Evolutionary conservation across 2,888 invertebrate species (phyloP).

Genomic region (Tetranychus piercei): DNA sequence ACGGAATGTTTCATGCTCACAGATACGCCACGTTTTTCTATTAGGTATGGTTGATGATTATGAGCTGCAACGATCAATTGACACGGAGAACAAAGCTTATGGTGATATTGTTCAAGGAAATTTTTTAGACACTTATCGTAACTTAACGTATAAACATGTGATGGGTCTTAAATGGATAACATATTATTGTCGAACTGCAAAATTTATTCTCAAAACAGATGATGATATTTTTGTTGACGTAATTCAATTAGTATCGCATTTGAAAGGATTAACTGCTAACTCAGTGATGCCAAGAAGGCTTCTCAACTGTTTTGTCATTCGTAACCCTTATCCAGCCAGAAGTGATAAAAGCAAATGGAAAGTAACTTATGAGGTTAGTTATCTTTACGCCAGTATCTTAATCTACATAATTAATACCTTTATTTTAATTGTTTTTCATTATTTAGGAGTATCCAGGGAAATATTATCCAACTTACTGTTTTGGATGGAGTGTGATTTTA

Average conservation of each 20-base stretch:
- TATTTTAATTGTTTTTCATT: not conserved
- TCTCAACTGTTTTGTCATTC: slow-evolving; percentile 27
- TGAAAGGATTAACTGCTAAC: slow-evolving; percentile 23
- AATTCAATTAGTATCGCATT: slow-evolving; percentile 28
- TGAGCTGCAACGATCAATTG: slow-evolving; percentile 21
- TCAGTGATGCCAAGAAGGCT: slow-evolving; percentile 22
- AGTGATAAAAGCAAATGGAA: slow-evolving; percentile 35
- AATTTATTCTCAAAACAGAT: slow-evolving; percentile 35
- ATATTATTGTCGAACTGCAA: slow-evolving; percentile 31
- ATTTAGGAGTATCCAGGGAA: slow-evolving; percentile 32
- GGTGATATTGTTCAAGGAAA: slow-evolving; percentile 29
- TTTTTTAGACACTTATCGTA: slow-evolving; percentile 35
- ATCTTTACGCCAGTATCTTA: not conserved
- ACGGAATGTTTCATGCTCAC: slow-evolving; percentile 20
- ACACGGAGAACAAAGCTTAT: slow-evolving; percentile 24
- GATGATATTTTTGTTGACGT: slow-evolving; percentile 37
- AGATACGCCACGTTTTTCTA: slow-evolving; percentile 26
- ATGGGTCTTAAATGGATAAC: slow-evolving; percentile 34
- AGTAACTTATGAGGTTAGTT: slow-evolving; percentile 24
- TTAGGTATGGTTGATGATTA: slow-evolving; percentile 24
- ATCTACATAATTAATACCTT: not conserved
- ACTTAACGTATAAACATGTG: slow-evolving; percentile 36
- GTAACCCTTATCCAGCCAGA: slow-evolving; percentile 29
- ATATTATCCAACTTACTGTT: slow-evolving; percentile 35
- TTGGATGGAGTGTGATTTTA: slow-evolving; percentile 35